phyloP scores from a whole-genome alignment of 2,888 invertebrate species.

The Operophtera brumata region DNA sequence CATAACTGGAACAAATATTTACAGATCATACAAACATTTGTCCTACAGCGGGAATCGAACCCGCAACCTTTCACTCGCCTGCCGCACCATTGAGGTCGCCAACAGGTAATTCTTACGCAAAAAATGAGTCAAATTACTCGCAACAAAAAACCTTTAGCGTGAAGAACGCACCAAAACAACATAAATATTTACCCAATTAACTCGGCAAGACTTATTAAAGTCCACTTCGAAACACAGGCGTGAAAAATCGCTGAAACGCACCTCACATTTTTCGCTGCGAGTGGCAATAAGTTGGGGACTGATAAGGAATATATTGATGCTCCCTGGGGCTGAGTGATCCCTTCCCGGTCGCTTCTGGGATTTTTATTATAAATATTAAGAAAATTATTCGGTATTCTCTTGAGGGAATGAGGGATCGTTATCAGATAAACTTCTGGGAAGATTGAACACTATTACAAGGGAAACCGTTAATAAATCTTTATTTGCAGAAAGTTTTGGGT shows the following conservation, averaged over 20 bases:
- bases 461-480: no score
- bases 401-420: background rate
- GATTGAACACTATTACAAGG: background rate
- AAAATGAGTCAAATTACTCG: slow-evolving; percentile 11
- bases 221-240: slow-evolving; percentile 27
- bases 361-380: slow-evolving; percentile 44
- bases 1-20: no score
- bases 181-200: slow-evolving; percentile 31
- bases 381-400: slow-evolving; percentile 5
- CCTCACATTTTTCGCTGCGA: slow-evolving; percentile 34
- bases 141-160: slow-evolving; percentile 6
- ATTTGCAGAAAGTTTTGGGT: no score
- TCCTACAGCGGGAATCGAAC: no score
- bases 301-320: slow-evolving; percentile 54
- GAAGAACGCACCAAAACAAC: slow-evolving; percentile 16
- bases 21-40: no score
- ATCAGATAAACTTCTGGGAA: background rate
- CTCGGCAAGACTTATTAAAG: slow-evolving; percentile 34
- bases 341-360: slow-evolving; percentile 31
- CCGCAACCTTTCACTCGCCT: no score
- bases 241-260: slow-evolving; percentile 36
- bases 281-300: slow-evolving; percentile 28
- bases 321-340: slow-evolving; percentile 48
- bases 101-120: background rate
- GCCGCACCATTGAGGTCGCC: no score